phyloP scores from a whole-genome alignment of 2,888 invertebrate genomes.

The Ennomos erosarius region DNA sequence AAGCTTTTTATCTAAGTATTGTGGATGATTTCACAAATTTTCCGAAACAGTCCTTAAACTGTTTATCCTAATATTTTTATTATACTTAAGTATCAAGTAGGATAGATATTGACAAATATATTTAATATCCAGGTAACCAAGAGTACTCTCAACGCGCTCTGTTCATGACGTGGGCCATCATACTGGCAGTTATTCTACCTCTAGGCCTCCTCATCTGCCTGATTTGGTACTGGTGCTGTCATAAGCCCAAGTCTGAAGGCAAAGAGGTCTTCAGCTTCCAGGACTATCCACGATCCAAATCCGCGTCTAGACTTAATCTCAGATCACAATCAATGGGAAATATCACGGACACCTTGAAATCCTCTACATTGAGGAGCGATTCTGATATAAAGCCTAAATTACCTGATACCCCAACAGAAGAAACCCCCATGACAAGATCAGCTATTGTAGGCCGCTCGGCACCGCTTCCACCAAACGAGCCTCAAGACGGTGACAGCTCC shows the following conservation, averaged over 20 bases:
- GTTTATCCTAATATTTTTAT: too few species aligned
- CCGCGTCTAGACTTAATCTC: constrained; percentile 85
- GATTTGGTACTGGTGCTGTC: constrained; percentile 87
- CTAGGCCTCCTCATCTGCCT: constrained; percentile 86
- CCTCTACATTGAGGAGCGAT: constrained; percentile 70
- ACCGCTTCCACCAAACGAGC: constrained; percentile 59
- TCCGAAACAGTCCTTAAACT: too few species aligned
- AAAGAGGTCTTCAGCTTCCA: constrained; percentile 84
- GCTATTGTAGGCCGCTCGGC: constrained; percentile 61
- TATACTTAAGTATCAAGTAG: too few species aligned
- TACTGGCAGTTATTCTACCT: constrained; percentile 90
- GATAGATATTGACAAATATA: constrained; percentile 26
- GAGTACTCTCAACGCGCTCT: constrained; percentile 89
- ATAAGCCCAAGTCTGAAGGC: constrained; percentile 85
- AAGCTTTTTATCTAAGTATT: too few species aligned
- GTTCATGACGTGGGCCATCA: constrained; percentile 90
- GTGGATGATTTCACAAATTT: too few species aligned
- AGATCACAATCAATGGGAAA: constrained; percentile 82
- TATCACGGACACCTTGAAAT: constrained; percentile 79
- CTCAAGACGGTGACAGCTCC: constrained; percentile 78
- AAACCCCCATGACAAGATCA: constrained; percentile 57
- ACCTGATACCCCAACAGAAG: constrained; percentile 71
- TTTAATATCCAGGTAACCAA: constrained; percentile 85
- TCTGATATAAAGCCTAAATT: constrained; percentile 68
- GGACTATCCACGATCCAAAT: constrained; percentile 84